Conservation (phyloP, 2,113 vertebrate genomes). For the Bufo bufo region DNA sequence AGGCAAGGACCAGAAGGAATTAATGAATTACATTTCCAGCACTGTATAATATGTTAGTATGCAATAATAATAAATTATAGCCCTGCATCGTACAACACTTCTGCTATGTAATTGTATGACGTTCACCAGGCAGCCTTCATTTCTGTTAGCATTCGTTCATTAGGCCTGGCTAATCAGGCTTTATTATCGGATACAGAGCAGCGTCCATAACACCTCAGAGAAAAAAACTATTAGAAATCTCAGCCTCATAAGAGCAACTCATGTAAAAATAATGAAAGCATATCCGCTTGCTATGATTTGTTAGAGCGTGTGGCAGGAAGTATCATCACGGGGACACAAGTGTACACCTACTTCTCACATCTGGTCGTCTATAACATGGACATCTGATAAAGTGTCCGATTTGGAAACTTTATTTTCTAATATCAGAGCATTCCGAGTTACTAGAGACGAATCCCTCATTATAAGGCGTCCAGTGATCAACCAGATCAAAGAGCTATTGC, state of each 20-base stretch:
- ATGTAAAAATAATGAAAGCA: background rate
- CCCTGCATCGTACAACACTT: background rate
- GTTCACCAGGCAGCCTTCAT: constrained; percentile 7
- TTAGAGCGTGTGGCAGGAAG: background rate
- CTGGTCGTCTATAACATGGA: background rate
- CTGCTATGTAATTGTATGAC: background rate
- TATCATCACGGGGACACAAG: background rate
- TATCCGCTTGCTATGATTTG: background rate
- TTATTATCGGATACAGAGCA: background rate
- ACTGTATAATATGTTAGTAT: background rate
- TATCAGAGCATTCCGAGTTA: too few relatives aligned
- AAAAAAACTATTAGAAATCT: background rate
- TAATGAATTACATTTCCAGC: constrained; percentile 10
- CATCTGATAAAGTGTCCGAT: background rate
- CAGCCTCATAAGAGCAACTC: background rate
- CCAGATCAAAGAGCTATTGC: too few relatives aligned
- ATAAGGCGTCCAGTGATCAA: too few relatives aligned
- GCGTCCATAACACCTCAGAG: background rate
- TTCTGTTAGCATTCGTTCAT: background rate
- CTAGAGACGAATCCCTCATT: too few relatives aligned
- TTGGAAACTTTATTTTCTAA: background rate
- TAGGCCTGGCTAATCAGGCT: background rate
- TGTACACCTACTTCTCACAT: background rate
- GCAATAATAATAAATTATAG: background rate
- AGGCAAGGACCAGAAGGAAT: background rate